Conservation (phyloP, 2,797 vertebrate genomes). For the Babyrousa celebensis region DNA sequence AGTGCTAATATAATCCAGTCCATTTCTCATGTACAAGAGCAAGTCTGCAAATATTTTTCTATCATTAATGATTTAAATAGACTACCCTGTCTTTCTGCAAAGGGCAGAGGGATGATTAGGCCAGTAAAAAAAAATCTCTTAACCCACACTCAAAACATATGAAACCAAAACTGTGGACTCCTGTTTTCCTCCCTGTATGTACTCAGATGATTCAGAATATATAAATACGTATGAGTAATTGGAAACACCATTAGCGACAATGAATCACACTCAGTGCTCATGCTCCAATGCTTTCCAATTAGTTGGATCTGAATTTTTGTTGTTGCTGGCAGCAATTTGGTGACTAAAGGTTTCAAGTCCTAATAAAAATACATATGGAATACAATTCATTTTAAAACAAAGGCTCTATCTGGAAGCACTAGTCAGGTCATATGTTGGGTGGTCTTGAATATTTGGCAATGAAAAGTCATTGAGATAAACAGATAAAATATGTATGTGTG, state of each 20-base stretch:
- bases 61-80: conserved; percentile 67
- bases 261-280: conserved; percentile 51
- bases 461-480: neutral
- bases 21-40: conserved; percentile 53
- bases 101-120: neutral
- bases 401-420: neutral
- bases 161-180: neutral
- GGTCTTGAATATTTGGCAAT: neutral
- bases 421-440: neutral
- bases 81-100: conserved; percentile 20
- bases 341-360: conserved; percentile 42
- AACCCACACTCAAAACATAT: neutral
- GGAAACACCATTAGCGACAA: neutral
- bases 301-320: neutral
- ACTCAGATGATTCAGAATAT: conserved; percentile 13
- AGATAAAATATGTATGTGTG: neutral
- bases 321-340: conserved; percentile 21
- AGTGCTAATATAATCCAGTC: conserved; percentile 75
- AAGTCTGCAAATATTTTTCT: conserved; percentile 5
- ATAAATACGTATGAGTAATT: conserved; percentile 42
- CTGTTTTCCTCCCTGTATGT: neutral
- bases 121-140: conserved; percentile 6
- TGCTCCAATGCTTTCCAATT: conserved; percentile 31
- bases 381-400: conserved; percentile 54
- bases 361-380: neutral